Evolutionary conservation across 2,888 invertebrate species (phyloP), one percentile per base, ranked within the genome.

Genomic region (Eustalomyia histrio): DNA sequence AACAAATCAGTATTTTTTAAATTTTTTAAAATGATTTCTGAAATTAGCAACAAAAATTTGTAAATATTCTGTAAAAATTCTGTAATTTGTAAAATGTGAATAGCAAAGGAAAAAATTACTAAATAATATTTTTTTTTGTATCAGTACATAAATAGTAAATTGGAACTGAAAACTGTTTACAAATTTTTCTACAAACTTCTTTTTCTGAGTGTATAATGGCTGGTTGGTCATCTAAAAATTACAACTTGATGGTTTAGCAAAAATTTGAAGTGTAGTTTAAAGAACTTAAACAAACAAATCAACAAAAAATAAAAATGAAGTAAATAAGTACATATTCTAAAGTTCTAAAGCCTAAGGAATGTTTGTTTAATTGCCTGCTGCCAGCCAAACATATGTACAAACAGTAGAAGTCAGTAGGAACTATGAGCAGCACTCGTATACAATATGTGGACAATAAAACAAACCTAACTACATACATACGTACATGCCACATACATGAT

Each of bases 311-410:
- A 63, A 12, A 58, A 33, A 33, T 2, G 16, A 58, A 14, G 16
- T 12, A 24, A 57, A 60, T 43, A 58, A 50, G 60, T 43, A 68
- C 4, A 78, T 24, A 72, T 55, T 72, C 29, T 55, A n/a, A 75
- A 60, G 71, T 72, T 72, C 78, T 73, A 67, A 47, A 78, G 78
- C 61, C 78, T 17, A n/a, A 73, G 72, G 72, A 78, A 78, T 73
- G 78, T 67, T 67, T 78, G 78, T 67, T 78, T 78, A 78, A 78
- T 78, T 78, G 78, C 72, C 78, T 52, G 65, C 67, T 78, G 72
- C 65, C 72, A 72, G 53, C 65, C 58, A 63, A 69, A 50, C 57
- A 47, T 47, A 47, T 47, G 43, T 47, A 47, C 43, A 63, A 69
- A 64, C 35, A 52, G 18, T 57, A n/a, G 61, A 6, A 24, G 24